These are phyloP conservation scores for Metaphire vulgaris DNA, from an alignment of 1,140 invertebrate genomes.

Conservation along the genomic window DNA sequence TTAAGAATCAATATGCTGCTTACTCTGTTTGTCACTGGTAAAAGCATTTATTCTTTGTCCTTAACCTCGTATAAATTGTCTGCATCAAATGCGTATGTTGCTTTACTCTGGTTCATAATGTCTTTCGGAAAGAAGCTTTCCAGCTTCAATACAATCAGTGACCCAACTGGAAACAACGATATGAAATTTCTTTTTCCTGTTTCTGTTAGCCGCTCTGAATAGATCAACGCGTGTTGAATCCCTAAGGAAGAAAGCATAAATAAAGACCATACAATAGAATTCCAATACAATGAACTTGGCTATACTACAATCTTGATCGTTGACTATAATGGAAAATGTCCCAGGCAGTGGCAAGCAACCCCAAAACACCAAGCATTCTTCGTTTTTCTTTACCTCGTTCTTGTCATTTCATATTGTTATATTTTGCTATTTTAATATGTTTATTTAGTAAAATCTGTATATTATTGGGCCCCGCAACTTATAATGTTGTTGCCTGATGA, in stretches of 20 bases:
- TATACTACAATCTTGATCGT: not conserved
- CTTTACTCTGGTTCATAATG: not conserved
- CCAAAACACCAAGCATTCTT: not conserved
- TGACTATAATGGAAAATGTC: too few species aligned
- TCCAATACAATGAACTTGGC: not conserved
- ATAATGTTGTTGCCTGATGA: too few species aligned
- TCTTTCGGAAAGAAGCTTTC: not conserved
- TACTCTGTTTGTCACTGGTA: too few species aligned
- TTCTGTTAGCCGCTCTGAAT: not conserved
- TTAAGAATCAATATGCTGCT: too few species aligned
- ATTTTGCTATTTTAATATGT: too few species aligned
- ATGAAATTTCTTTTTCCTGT: not conserved
- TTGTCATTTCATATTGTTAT: not conserved
- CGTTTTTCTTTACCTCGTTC: not conserved
- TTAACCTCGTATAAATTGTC: not conserved
- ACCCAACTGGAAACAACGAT: not conserved
- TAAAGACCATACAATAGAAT: not conserved
- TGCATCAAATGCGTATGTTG: not conserved
- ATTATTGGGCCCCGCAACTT: too few species aligned
- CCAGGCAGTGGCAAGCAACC: too few species aligned
- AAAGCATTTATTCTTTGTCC: too few species aligned
- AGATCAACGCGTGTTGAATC: not conserved
- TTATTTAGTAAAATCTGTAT: too few species aligned
- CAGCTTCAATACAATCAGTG: not conserved
- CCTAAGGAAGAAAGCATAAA: not conserved